Base-by-base conservation (phyloP, 2,113 vertebrate species). In the Bubalus kerabau region DNA sequence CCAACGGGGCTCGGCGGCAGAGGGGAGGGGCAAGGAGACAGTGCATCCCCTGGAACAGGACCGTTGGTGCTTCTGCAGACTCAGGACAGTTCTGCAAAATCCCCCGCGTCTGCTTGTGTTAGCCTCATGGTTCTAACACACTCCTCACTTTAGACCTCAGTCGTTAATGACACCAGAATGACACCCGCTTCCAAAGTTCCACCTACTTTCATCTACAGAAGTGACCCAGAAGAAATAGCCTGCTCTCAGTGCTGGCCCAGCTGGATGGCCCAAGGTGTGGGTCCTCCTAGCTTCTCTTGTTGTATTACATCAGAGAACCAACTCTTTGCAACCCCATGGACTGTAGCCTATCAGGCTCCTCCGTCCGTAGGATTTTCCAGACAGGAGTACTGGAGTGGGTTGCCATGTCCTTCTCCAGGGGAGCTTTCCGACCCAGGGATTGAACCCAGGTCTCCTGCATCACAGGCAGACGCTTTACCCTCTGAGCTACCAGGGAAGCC, bases 201-300 rank as follows among this genome's bases (percentile, higher is more conserved):
- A 32, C 11, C 17, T 43, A 10, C 19, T 23, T 17, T 32, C 36
- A 1, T 30, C 30, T 36, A 6, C 0, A 74, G 74, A 95, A 8
- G 62, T 30, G 24, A 12, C 36, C 32, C 60, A 2, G 48, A 62
- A 57, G 71, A 46, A 50, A 54, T 3, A 57, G 54, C 5, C 64
- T 1, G 12, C 12, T 36, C 16, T 60, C 19, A 43, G 59, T 6
- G 30, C n/a, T 26, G 30, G 59, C n/a, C 12, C 28, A 15, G 62
- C 32, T 36, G 5, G 1, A 3, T 7, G 16, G 46, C 74, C 62
- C 0, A 3, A 1, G 8, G 26, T 17, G 0, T 3, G 26, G 40
- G 1, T 21, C 6, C 24, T 17, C 46, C n/a, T 2, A 10, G 30
- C 3, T 15, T 60, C 26, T 74, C 21, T n/a, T 26, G 6, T 64